These are phyloP conservation scores for Hormaphis cornu DNA, from an alignment of 1,140 invertebrate genomes.

Conservation along the genomic window DNA sequence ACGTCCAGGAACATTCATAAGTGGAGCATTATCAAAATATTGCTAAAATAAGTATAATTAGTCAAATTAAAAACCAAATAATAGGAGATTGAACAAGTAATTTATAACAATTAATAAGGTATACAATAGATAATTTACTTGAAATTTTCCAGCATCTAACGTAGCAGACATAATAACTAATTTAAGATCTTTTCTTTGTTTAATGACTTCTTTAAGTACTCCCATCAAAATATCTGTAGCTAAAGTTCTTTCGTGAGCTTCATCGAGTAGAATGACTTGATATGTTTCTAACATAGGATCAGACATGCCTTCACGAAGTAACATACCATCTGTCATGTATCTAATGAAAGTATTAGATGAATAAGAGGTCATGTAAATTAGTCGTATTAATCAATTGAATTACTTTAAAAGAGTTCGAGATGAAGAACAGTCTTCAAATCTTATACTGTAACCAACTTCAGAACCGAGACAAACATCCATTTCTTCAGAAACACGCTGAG, in stretches of 20 bases:
- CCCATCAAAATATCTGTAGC: constrained; percentile 99
- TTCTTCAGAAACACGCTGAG: constrained; percentile 95
- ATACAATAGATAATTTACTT: constrained; percentile 45
- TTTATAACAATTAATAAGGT: neutral
- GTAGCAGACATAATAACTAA: constrained; percentile 99
- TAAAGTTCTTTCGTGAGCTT: constrained; percentile 96
- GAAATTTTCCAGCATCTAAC: constrained; percentile 98
- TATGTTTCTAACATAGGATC: constrained; percentile 96
- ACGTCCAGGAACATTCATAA: constrained; percentile 96
- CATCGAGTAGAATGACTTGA: constrained; percentile 91
- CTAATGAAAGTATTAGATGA: constrained; percentile 42
- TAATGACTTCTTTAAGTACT: constrained; percentile 93
- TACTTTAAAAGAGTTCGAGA: constrained; percentile 79
- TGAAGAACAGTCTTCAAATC: constrained; percentile 98
- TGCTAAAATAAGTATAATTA: constrained; percentile 48
- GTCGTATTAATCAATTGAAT: constrained; percentile 34
- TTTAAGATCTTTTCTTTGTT: constrained; percentile 88
- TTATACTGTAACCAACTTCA: constrained; percentile 98
- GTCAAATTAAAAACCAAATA: neutral
- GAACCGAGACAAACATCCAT: constrained; percentile 96
- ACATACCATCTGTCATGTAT: constrained; percentile 99
- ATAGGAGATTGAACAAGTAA: no score
- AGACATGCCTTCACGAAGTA: constrained; percentile 97
- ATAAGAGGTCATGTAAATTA: constrained; percentile 1
- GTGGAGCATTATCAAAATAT: constrained; percentile 95